Conservation (phyloP, 1,140 invertebrate genomes). For the Scylla paramamosain region DNA sequence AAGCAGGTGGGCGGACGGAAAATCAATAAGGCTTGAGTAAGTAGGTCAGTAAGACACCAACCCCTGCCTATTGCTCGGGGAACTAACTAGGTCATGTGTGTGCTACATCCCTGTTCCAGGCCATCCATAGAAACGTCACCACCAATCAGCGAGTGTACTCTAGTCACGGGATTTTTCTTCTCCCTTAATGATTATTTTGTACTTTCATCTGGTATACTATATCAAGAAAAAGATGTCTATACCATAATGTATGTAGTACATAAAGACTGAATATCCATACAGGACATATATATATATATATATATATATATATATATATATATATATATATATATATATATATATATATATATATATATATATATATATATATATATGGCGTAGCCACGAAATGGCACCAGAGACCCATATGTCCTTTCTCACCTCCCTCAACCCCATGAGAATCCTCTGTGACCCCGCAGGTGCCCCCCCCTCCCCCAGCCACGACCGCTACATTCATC, state of each 20-base stretch:
- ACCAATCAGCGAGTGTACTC: too few relatives aligned
- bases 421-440: background rate
- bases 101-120: too few relatives aligned
- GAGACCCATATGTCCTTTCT: background rate
- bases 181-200: too few relatives aligned
- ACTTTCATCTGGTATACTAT: background rate
- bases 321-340: constrained; percentile 50
- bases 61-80: background rate
- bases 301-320: constrained; percentile 33
- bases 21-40: background rate
- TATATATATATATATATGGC: constrained; percentile 51
- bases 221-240: background rate
- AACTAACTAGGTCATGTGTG: background rate
- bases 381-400: background rate
- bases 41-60: background rate
- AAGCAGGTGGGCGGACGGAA: background rate
- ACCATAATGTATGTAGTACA: background rate
- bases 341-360: constrained; percentile 58
- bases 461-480: background rate
- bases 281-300: constrained; percentile 24
- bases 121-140: too few relatives aligned
- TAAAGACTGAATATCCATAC: background rate
- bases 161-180: too few relatives aligned
- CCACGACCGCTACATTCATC: background rate
- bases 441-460: background rate